phyloP scores from a whole-genome alignment of 2,797 vertebrate genomes.

The Chiroxiphia lanceolata region DNA sequence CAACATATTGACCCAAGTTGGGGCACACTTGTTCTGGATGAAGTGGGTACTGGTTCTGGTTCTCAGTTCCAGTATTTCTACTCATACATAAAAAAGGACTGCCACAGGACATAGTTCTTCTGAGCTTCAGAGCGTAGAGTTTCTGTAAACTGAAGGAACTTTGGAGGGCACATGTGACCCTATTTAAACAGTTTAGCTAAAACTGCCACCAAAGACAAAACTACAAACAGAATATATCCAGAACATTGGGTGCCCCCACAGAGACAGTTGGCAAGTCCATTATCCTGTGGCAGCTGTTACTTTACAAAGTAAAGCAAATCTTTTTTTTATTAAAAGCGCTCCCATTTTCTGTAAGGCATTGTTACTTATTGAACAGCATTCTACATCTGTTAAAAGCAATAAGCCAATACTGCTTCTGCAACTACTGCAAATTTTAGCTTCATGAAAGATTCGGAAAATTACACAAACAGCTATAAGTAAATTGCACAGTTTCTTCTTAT shows the following conservation, averaged over 20 bases:
- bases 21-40: not conserved
- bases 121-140: not conserved
- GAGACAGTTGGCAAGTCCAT: not conserved
- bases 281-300: not conserved
- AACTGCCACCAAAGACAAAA: not conserved
- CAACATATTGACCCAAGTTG: not conserved
- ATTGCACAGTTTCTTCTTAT: not conserved
- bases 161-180: not conserved
- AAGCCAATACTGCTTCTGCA: not conserved
- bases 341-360: not conserved
- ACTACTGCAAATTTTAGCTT: not conserved
- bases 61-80: not conserved
- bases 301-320: not conserved
- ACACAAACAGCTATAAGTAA: not conserved
- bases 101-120: not conserved
- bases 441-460: not conserved
- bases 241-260: not conserved
- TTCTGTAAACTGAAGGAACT: not conserved
- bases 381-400: not conserved
- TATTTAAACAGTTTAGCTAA: not conserved
- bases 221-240: not conserved
- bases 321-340: not conserved
- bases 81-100: not conserved
- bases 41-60: not conserved
- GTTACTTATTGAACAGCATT: not conserved